Percentiles rank a stretch among this genome's conserved stretches.
phyloP scores from a whole-genome alignment of 92 coral and sea anemone genomes.

The Blastomussa wellsi region DNA sequence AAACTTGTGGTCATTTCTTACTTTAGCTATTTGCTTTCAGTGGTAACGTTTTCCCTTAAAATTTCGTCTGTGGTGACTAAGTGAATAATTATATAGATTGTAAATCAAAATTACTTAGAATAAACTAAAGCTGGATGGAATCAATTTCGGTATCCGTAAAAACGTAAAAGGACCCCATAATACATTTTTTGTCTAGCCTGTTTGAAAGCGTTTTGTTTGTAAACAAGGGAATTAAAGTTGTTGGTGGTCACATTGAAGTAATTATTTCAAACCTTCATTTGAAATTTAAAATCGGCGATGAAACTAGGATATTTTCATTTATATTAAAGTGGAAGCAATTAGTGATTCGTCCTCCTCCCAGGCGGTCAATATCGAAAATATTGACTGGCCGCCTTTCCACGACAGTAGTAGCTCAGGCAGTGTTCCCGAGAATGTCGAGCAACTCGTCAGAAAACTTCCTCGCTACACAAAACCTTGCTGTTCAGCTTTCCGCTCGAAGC shows the following conservation, averaged over 20 bases:
- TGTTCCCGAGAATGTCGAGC: neutral
- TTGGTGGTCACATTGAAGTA: neutral
- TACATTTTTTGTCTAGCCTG: neutral
- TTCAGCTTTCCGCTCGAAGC: slow-evolving; percentile 1
- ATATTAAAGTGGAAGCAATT: neutral
- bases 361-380: neutral
- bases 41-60: too few relatives aligned
- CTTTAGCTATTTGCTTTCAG: too few relatives aligned
- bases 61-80: too few relatives aligned
- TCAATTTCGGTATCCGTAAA: neutral
- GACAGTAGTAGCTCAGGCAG: neutral
- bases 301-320: neutral
- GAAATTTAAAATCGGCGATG: neutral
- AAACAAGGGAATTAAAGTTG: neutral
- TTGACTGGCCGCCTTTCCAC: neutral
- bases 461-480: neutral
- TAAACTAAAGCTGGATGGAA: neutral
- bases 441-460: neutral
- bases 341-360: neutral
- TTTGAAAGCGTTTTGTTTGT: neutral
- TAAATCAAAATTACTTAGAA: too few relatives aligned
- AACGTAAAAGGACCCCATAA: neutral
- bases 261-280: neutral
- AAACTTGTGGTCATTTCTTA: too few relatives aligned
- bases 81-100: too few relatives aligned